A percentile compares a stretch with the other conserved stretches of the same genome.
Evolutionary conservation across 2,113 vertebrate species (phyloP).

Genomic region (Osmerus mordax): DNA sequence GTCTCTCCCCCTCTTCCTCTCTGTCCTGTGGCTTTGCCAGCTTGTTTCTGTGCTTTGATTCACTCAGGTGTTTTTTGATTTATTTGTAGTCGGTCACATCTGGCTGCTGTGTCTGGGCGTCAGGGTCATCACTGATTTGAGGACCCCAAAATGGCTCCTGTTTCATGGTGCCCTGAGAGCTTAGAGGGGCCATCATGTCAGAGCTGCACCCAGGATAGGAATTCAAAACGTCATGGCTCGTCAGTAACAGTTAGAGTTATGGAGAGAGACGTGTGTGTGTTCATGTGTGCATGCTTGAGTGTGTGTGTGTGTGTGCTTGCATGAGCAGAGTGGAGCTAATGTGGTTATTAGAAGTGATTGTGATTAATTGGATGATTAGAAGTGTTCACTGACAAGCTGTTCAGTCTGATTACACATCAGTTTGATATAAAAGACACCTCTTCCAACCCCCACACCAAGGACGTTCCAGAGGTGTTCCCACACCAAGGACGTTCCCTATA

Average conservation of each 20-base stretch:
- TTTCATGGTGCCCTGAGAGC: constrained; percentile 51
- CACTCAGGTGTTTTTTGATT: no score
- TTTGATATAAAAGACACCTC: constrained; percentile 65
- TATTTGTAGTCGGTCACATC: constrained; percentile 34
- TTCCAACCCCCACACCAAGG: constrained; percentile 50
- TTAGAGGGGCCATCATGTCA: constrained; percentile 22
- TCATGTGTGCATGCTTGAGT: constrained; percentile 4
- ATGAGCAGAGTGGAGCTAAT: constrained; percentile 47
- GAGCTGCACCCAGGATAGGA: constrained; percentile 12
- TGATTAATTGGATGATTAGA: constrained; percentile 75
- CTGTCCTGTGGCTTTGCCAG: background rate
- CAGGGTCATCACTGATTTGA: constrained; percentile 48
- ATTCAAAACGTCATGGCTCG: background rate
- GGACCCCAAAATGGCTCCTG: constrained; percentile 48
- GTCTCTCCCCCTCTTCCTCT: background rate
- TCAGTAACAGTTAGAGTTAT: constrained; percentile 3
- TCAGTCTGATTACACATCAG: constrained; percentile 73
- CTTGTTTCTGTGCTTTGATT: background rate
- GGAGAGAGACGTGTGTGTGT: constrained; percentile 7
- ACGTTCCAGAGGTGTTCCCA: constrained; percentile 5
- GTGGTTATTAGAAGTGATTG: constrained; percentile 67
- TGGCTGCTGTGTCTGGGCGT: constrained; percentile 45
- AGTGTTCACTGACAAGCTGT: constrained; percentile 69
- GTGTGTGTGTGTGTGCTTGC: constrained; percentile 2
- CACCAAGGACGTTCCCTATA: constrained; percentile 17